Base-by-base conservation (phyloP, 35 echinoderm and acorn worm genomes). In the Amphiura filiformis region DNA sequence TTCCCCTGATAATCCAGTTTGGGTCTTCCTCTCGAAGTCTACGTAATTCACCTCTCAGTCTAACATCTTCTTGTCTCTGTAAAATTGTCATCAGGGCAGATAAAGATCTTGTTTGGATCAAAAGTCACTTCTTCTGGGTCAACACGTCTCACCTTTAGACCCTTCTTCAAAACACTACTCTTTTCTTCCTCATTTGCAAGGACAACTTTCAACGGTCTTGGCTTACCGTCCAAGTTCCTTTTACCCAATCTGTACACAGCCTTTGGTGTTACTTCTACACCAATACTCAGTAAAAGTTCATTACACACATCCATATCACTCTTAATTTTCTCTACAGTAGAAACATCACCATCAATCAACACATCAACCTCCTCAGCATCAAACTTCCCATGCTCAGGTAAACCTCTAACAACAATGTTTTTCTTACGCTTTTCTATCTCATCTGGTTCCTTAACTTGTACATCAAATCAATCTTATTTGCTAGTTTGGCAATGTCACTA, bases 401-500 rank as follows among this genome's bases (percentile, higher is more conserved):
- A 35, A 4, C 81, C 39, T 22, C 31, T 83, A 0, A 83, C 31
- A 9, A 83, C 47, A 17, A 83, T 34, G 42, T 83, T 83, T 32
- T 83, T 83, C 42, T 83, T 83, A 31, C 81, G 39, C 56, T 83
- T 83, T 57, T 83, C 81, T 5, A 83, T 83, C 44, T 83, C 81
- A 30, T 49, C 39, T 83, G 81, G 38, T 22, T 49, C 39, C 18
- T 83, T n/a, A n/a, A n/a, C n/a, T n/a, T 49, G 26, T 47, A 7
- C n/a, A 49, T 34, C 9, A 83, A 4, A 0, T 83, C 32, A 56
- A 47, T 56, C 39, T 56, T 83, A 13, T 31, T 32, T 20, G 26
- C 0, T 11, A 83, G 32, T 22, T 83, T 83, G 4, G 42, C 81
- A 56, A 83, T 83, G 34, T 57, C 81, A 12, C 23, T 34, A 57